Conservation (phyloP, 2,888 invertebrate species). For the Prosopocoilus inquinatus region DNA sequence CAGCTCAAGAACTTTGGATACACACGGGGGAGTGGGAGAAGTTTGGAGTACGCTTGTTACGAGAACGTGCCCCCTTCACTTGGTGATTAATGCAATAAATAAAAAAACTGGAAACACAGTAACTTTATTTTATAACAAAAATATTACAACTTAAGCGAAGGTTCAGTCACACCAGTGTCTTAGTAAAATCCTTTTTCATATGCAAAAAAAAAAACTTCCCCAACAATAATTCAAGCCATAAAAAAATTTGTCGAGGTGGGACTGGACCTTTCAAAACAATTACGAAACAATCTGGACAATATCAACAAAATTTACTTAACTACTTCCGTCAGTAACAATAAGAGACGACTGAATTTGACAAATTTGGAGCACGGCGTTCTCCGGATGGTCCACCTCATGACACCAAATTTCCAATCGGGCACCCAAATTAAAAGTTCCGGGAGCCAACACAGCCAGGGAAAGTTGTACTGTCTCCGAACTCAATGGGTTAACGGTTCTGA, state of each 20-base stretch:
- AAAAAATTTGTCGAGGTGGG: too few species aligned
- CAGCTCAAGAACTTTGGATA: constrained; percentile 92
- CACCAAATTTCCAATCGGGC: constrained; percentile 59
- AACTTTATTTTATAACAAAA: too few species aligned
- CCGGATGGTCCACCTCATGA: constrained; percentile 34
- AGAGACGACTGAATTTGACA: constrained; percentile 44
- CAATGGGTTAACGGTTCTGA: constrained; percentile 40
- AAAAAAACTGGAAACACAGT: not conserved
- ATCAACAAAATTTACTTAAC: too few species aligned
- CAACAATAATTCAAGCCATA: too few species aligned
- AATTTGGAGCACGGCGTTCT: constrained; percentile 39
- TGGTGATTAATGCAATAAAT: constrained; percentile 59
- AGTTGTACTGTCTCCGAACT: constrained; percentile 40
- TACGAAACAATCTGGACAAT: too few species aligned
- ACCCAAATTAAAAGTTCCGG: constrained; percentile 69
- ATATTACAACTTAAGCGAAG: too few species aligned
- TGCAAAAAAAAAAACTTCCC: too few species aligned
- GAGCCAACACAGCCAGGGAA: constrained; percentile 59
- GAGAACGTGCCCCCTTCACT: constrained; percentile 90
- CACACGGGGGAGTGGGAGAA: constrained; percentile 81
- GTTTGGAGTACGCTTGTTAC: constrained; percentile 77
- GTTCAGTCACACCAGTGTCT: too few species aligned
- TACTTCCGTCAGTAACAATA: constrained; percentile 30
- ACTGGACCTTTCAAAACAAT: too few species aligned
- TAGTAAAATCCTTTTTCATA: too few species aligned